Conservation (phyloP, 2,888 invertebrate genomes). For the Cheilosia variabilis region DNA sequence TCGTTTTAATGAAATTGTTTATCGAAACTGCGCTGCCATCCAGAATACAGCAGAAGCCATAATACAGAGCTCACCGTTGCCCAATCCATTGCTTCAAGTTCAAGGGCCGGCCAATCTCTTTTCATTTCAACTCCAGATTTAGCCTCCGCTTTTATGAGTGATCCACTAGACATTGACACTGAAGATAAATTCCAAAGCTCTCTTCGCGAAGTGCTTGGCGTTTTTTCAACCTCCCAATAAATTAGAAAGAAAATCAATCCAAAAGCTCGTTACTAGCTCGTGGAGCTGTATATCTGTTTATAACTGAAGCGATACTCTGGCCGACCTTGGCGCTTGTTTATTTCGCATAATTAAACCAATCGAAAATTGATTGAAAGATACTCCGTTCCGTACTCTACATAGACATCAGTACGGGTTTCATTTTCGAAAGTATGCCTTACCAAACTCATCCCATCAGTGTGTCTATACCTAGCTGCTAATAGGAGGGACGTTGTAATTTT, state of each 20-base stretch:
- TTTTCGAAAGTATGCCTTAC: constrained; percentile 22
- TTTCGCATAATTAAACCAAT: constrained; percentile 52
- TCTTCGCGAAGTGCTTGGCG: not conserved
- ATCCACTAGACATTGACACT: not conserved
- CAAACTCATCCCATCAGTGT: not conserved
- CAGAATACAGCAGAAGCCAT: not conserved
- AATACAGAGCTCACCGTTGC: not conserved
- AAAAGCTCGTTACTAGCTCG: constrained; percentile 6
- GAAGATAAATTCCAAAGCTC: not conserved
- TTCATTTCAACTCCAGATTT: constrained; percentile 7
- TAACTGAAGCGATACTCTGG: too few relatives aligned
- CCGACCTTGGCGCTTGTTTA: constrained; percentile 63
- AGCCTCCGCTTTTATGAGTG: not conserved
- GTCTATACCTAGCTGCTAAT: constrained; percentile 44
- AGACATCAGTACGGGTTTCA: not conserved
- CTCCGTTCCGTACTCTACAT: constrained; percentile 25
- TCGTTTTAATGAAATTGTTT: constrained; percentile 34
- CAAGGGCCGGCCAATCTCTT: constrained; percentile 45
- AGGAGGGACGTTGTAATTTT: constrained; percentile 40
- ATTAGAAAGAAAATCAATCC: constrained; percentile 27
- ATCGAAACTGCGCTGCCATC: constrained; percentile 8
- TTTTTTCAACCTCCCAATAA: constrained; percentile 24
- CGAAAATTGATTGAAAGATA: constrained; percentile 56
- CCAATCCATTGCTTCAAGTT: constrained; percentile 56
- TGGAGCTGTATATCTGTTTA: not conserved